Evolutionary conservation across 2,113 vertebrate genomes (phyloP).

Genomic region (Agelaius phoeniceus): DNA sequence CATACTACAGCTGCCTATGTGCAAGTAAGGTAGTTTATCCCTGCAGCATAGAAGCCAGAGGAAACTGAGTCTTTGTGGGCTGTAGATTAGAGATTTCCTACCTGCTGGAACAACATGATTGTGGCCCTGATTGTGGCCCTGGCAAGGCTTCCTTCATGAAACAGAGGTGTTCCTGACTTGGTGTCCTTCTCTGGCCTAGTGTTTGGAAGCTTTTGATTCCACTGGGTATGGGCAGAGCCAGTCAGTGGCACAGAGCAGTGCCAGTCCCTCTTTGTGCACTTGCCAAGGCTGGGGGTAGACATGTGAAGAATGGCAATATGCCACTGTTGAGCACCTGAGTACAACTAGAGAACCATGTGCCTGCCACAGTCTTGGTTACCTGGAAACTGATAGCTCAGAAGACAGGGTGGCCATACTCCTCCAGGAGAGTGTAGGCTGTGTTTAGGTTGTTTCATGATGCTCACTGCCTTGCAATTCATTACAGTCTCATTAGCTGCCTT

Average conservation of each 20-base stretch:
- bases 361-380: not conserved
- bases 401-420: not conserved
- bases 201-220: not conserved
- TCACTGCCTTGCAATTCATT: not conserved
- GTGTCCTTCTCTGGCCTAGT: not conserved
- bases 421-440: not conserved
- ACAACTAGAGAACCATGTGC: not conserved
- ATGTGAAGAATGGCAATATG: not conserved
- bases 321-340: not conserved
- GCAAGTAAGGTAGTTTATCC: not conserved
- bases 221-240: not conserved
- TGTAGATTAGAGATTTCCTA: not conserved
- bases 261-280: not conserved
- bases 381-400: not conserved
- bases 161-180: not conserved
- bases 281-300: not conserved
- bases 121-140: not conserved
- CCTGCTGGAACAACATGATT: not conserved
- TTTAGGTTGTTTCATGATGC: not conserved
- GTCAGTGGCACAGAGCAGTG: not conserved
- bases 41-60: not conserved
- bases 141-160: not conserved
- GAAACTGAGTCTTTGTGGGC: not conserved
- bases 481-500: not conserved
- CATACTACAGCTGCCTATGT: not conserved